Evolutionary conservation across 2,113 vertebrate species (phyloP), one percentile per base, ranked within the genome.

Genomic region (Elephas maximus): DNA sequence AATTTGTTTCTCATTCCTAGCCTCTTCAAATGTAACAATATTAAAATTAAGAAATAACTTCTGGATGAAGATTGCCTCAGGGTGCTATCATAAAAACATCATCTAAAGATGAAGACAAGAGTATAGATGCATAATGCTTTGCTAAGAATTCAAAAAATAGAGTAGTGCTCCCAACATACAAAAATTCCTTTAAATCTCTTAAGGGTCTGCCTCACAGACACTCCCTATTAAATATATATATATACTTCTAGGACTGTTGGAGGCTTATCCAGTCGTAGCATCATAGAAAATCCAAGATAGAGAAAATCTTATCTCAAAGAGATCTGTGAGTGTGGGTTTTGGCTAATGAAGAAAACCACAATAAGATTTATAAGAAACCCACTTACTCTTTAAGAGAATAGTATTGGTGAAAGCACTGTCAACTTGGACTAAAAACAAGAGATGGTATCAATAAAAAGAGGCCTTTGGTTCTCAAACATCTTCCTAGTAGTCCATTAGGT

Each of bases 291-390:
- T 15, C 2, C 21, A 69, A 8, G 3, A 28, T 62, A 57, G 5
- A 62, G 7, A 45, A 51, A 41, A 1, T 37, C 8, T 78, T 51
- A 84, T 62, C 93, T 84, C 63, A 87, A 82, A 14, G 37, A 81
- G 28, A 85, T n/a, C 60, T 80, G 2, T 91, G 17, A 67, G 3
- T 48, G 4, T 91, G 14, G 65, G n/a, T 63, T 94, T 93, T 93
- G 76, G 53, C 33, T 80, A 84, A 28, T 69, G 4, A 10, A 44
- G 8, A 83, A 90, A 95, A 62, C 9, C 73, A 79, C 8, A 67
- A 3, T 51, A 69, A 80, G 67, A 96, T 85, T 85, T 69, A 74
- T 77, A 71, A 93, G 53, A 85, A 84, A 90, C 48, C 63, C 21
- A 30, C 41, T 84, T 88, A 48, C 48, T 48, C 48, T 48, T 48